phyloP scores from a whole-genome alignment of 1,140 invertebrate genomes.

The Neuroterus valhalla region DNA sequence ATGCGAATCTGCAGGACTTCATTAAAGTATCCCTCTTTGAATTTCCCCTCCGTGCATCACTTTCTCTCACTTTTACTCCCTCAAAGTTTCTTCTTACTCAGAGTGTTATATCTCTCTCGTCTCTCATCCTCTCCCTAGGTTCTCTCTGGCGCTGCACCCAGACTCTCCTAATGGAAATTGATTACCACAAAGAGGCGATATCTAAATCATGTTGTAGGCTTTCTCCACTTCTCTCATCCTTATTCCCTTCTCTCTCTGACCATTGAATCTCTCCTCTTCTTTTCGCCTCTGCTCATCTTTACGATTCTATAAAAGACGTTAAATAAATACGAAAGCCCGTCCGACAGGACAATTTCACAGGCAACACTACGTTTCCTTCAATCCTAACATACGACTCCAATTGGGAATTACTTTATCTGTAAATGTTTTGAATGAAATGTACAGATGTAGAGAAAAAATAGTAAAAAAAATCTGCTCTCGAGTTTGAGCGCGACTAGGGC shows the following conservation, averaged over 20 bases:
- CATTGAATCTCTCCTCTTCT: slow-evolving; percentile 37
- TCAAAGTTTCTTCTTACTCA: slow-evolving; percentile 21
- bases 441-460: too few species aligned
- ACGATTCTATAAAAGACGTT: slow-evolving; percentile 59
- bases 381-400: slow-evolving; percentile 30
- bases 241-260: slow-evolving; percentile 33
- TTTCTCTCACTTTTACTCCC: neutral
- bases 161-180: slow-evolving; percentile 68
- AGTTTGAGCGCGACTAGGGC: too few species aligned
- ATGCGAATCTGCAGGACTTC: slow-evolving; percentile 42
- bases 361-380: slow-evolving; percentile 40
- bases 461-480: too few species aligned
- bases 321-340: slow-evolving; percentile 54
- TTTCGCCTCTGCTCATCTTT: slow-evolving; percentile 37
- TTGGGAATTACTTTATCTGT: slow-evolving; percentile 7
- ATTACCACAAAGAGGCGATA: slow-evolving; percentile 69
- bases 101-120: slow-evolving; percentile 40
- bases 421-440: neutral
- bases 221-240: slow-evolving; percentile 50
- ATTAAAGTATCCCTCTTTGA: slow-evolving; percentile 38
- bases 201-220: slow-evolving; percentile 66
- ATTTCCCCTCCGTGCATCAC: slow-evolving; percentile 42
- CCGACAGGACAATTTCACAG: slow-evolving; percentile 53
- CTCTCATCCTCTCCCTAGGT: slow-evolving; percentile 24
- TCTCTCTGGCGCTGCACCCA: slow-evolving; percentile 45